Base-by-base conservation (phyloP, 2,113 vertebrate species). In the Sander vitreus region DNA sequence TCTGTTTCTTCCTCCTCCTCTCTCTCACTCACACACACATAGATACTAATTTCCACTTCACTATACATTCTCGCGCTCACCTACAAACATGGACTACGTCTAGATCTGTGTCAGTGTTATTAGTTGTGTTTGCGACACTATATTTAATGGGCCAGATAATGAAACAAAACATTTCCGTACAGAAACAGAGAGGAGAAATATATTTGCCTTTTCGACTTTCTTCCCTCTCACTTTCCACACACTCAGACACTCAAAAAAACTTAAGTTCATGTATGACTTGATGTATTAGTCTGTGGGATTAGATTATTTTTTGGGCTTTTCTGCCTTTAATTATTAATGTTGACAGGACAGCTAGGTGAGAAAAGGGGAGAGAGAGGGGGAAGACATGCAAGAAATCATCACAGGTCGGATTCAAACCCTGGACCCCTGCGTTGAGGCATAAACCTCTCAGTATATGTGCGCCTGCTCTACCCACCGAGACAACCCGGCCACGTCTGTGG, bases 1-100 rank as follows among this genome's bases (percentile, higher is more conserved):
- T 84, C 84, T 91, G 85, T 93, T 91, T 89, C 71, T 45, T 50
- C 57, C 64, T 71, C 65, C 9, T 73, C 39, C 45, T 58, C 25
- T 5, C 63, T 58, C 70, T 65, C 45, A 79, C 30, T 45, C 43
- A 66, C 54, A 77, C 54, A 77, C 27, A 57, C 65, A 72, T 21
- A 80, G 11, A 58, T 27, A 33, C 55, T 23, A 19, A 57, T 67
- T 64, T 82, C 18, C 39, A 55, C 64, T 21, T 82, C 8, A 62
- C 59, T 59, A 57, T 53, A 69, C 23, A 58, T 60, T 11, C 78
- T 63, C 30, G 27, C 2, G 15, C 62, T 75, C 21, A 69, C 27
- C 5, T 25, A 33, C 58, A 74, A 70, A 45, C 39, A 76, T 30
- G 60, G 18, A 23, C 2, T 27, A 33, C 2, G 1, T 45, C 62